These are phyloP conservation scores for Imbricaverruca yamaguchii DNA, from an alignment of 2,888 invertebrate species.

Conservation along the genomic window DNA sequence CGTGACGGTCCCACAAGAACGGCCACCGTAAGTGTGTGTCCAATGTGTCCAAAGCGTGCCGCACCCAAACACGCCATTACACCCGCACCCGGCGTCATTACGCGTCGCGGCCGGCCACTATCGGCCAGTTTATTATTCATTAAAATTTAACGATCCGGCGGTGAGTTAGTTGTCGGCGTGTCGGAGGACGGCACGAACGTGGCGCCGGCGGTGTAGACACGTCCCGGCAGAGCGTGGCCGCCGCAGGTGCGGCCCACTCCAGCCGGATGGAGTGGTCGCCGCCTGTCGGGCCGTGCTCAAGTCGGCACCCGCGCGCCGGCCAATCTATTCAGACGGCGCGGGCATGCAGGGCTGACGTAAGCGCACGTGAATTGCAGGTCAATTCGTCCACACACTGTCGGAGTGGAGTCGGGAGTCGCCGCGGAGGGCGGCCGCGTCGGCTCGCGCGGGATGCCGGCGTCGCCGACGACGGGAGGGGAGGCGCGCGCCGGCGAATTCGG, in stretches of 20 bases:
- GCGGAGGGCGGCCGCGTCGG: not conserved
- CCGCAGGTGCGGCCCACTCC: not conserved
- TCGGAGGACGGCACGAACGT: too few species aligned
- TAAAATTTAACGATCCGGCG: conserved; percentile 9
- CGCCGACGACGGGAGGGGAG: not conserved
- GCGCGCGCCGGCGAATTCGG: not conserved
- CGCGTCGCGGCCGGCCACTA: not conserved
- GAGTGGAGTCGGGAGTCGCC: not conserved
- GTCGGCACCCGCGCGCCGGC: not conserved
- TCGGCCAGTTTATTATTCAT: conserved; percentile 18
- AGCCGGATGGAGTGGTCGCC: not conserved
- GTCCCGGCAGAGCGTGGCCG: too few species aligned
- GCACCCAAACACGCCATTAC: not conserved
- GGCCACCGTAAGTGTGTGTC: too few species aligned
- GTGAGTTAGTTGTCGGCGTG: not conserved
- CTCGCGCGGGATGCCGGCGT: not conserved
- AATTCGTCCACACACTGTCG: not conserved
- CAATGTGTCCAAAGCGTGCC: not conserved
- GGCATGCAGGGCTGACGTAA: not conserved
- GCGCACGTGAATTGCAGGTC: not conserved
- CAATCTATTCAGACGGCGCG: not conserved
- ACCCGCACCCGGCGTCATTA: not conserved
- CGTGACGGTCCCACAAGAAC: too few species aligned
- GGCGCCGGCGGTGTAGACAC: too few species aligned
- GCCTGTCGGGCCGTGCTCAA: not conserved